Evolutionary conservation across 2,113 vertebrate species (phyloP).

Genomic region (Heterocephalus glaber): DNA sequence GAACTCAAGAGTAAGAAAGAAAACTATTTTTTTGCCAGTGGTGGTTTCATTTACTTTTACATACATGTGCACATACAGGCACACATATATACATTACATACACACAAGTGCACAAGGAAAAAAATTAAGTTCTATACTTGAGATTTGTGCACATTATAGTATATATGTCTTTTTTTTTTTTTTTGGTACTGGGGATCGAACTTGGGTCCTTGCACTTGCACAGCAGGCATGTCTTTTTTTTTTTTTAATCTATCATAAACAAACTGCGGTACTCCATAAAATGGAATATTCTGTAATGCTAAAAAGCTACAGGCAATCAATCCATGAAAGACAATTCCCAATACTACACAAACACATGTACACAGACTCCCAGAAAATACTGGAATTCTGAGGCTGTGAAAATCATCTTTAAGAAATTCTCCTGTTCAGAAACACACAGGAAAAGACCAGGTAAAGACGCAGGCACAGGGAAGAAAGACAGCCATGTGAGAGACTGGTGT

Average conservation of each 20-base stretch:
- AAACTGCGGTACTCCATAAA: not conserved
- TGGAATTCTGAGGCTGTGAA: not conserved
- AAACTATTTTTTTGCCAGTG: not conserved
- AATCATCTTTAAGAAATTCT: not conserved
- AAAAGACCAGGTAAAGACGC: not conserved
- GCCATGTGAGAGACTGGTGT: not conserved
- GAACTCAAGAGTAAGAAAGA: not conserved
- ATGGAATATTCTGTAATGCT: not conserved
- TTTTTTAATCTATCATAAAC: not conserved
- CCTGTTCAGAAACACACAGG: not conserved
- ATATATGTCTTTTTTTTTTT: not conserved
- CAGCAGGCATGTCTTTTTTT: too few species aligned
- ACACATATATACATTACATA: not conserved
- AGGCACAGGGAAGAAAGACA: not conserved
- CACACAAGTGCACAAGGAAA: not conserved
- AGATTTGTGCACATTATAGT: not conserved
- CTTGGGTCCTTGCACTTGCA: too few species aligned
- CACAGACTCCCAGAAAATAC: not conserved
- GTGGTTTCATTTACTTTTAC: not conserved
- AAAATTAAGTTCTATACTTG: not conserved
- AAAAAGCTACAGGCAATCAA: not conserved
- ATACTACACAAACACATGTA: not conserved
- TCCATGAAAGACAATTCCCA: not conserved
- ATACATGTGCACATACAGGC: not conserved
- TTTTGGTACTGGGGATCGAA: too few species aligned